Evolutionary conservation across 2,888 invertebrate species (phyloP).

Genomic region (Gari tellinella): DNA sequence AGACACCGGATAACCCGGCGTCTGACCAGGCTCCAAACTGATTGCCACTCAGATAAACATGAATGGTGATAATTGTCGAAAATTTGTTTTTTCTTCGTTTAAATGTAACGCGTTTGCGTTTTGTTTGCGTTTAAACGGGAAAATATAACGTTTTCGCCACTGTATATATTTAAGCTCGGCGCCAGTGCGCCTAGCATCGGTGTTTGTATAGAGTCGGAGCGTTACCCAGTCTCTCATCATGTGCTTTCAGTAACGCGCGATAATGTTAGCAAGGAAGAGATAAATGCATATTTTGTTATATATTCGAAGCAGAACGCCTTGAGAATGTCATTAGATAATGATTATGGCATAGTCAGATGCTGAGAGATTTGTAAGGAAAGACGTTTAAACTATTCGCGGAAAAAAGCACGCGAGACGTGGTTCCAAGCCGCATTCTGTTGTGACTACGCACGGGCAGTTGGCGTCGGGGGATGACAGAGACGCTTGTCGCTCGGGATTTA

Average conservation of each 20-base stretch:
- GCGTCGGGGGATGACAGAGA: neutral
- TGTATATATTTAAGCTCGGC: slow-evolving; percentile 36
- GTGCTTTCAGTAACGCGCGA: slow-evolving; percentile 51
- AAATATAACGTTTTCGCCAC: no score
- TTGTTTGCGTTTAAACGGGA: no score
- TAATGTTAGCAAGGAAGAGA: slow-evolving; percentile 39
- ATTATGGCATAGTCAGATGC: slow-evolving; percentile 39
- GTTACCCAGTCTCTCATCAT: slow-evolving; percentile 44
- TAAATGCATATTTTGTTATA: slow-evolving; percentile 58
- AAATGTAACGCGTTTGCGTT: no score
- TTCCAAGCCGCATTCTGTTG: slow-evolving; percentile 11
- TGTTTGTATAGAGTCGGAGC: slow-evolving; percentile 45
- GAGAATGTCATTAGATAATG: slow-evolving; percentile 58
- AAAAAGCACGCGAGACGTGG: no score
- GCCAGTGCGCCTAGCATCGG: slow-evolving; percentile 30
- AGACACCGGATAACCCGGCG: no score
- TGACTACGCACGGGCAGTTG: slow-evolving; percentile 5
- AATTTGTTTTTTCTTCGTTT: no score
- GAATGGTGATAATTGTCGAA: no score
- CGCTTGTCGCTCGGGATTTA: neutral
- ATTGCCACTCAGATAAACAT: no score
- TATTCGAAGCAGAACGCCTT: slow-evolving; percentile 46
- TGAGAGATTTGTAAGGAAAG: slow-evolving; percentile 40
- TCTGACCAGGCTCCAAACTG: no score
- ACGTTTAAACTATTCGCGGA: slow-evolving; percentile 33